Conservation (phyloP, 2,797 vertebrate genomes). For the Anguilla megastoma region DNA sequence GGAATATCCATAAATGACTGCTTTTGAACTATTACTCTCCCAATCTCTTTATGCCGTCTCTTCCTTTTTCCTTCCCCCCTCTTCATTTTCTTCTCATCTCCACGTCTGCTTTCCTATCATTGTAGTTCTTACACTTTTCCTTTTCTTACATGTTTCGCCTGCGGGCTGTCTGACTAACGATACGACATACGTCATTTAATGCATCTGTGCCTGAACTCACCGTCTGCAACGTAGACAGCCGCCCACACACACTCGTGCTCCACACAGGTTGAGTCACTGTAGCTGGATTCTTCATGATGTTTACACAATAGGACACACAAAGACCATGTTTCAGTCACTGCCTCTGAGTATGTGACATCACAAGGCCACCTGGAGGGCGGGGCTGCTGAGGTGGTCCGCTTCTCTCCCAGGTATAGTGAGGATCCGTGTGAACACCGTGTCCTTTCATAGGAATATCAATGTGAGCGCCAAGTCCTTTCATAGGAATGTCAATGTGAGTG, state of each 20-base stretch:
- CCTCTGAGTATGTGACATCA: background rate
- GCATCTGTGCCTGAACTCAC: background rate
- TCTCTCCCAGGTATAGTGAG: background rate
- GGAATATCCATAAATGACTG: background rate
- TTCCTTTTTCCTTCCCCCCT: background rate
- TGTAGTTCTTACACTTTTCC: background rate
- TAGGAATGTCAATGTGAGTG: background rate
- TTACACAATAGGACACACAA: background rate
- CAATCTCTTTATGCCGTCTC: background rate
- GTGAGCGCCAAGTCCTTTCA: background rate
- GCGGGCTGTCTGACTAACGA: background rate
- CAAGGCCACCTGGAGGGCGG: background rate
- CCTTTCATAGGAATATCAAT: background rate
- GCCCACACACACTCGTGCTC: background rate
- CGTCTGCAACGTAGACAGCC: background rate
- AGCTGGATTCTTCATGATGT: background rate
- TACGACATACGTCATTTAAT: background rate
- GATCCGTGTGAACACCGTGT: background rate
- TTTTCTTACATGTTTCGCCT: background rate
- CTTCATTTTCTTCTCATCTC: background rate
- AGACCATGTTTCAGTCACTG: background rate
- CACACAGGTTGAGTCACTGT: background rate
- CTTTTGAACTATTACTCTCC: slow-evolving; percentile 6
- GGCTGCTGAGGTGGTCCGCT: background rate
- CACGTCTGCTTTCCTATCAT: slow-evolving; percentile 4